Conservation (phyloP, 2,113 vertebrate species). For the Hemibagrus wyckioides region DNA sequence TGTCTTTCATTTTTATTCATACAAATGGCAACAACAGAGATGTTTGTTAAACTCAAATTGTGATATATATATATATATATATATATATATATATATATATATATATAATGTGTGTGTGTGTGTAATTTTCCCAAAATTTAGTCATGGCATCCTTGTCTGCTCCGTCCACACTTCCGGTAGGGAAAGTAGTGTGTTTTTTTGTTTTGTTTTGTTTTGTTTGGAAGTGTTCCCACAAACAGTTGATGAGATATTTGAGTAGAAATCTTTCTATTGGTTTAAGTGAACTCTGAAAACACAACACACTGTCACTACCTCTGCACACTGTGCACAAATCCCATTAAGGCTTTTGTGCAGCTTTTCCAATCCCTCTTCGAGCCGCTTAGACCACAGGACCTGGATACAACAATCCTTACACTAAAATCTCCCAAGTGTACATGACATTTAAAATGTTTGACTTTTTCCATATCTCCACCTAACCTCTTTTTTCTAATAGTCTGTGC, state of each 20-base stretch:
- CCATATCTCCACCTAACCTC: background rate
- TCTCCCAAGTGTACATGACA: background rate
- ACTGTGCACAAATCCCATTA: conserved; percentile 43
- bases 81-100: too few relatives aligned
- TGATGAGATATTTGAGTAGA: background rate
- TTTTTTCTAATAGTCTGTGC: background rate
- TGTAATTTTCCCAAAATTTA: background rate
- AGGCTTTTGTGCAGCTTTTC: conserved; percentile 27
- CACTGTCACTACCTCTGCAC: conserved; percentile 48
- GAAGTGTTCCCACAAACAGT: background rate
- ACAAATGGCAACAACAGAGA: background rate
- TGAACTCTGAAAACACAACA: conserved; percentile 42
- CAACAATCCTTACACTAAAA: background rate
- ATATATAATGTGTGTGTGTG: too few relatives aligned
- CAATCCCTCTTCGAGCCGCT: background rate
- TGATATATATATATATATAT: too few relatives aligned
- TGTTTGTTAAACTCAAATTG: background rate
- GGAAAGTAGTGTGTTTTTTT: background rate
- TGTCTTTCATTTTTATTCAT: background rate
- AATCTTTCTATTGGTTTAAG: background rate
- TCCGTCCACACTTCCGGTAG: background rate
- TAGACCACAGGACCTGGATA: background rate
- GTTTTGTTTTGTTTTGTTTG: background rate
- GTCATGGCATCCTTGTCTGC: background rate
- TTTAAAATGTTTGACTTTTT: background rate